These are phyloP conservation scores for Esox lucius DNA, from an alignment of 2,797 vertebrate genomes.

Conservation along the genomic window DNA sequence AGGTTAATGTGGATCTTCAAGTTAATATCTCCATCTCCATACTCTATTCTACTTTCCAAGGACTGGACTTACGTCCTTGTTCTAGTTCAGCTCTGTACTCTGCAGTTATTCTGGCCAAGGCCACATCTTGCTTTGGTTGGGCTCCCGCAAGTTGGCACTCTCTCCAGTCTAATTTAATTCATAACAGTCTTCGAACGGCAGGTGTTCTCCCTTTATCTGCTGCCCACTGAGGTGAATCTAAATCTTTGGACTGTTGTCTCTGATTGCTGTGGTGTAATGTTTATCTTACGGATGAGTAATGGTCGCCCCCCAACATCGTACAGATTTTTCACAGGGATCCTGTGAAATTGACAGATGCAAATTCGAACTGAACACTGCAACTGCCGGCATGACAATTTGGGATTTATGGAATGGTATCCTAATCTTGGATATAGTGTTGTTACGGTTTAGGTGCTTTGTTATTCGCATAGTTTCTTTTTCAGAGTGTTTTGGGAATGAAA, in stretches of 20 bases:
- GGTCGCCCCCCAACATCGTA: constrained; percentile 33
- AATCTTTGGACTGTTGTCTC: constrained; percentile 61
- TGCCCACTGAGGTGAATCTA: constrained; percentile 51
- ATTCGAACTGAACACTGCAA: constrained; percentile 36
- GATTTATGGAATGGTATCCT: constrained; percentile 32
- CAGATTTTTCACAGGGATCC: constrained; percentile 30
- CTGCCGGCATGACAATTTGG: constrained; percentile 27
- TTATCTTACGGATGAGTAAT: constrained; percentile 65
- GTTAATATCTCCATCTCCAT: neutral
- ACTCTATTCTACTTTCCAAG: neutral
- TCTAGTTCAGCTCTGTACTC: neutral
- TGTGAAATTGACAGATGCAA: constrained; percentile 22
- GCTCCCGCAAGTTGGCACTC: neutral
- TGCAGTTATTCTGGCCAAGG: constrained; percentile 9
- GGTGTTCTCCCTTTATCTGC: constrained; percentile 57
- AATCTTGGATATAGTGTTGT: constrained; percentile 27
- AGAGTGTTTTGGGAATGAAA: neutral
- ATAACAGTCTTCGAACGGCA: constrained; percentile 39
- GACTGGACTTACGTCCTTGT: neutral
- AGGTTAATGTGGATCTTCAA: neutral
- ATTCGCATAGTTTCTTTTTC: constrained; percentile 22
- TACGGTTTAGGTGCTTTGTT: constrained; percentile 9
- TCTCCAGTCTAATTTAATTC: constrained; percentile 52
- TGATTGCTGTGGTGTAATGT: constrained; percentile 58
- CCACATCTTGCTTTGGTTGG: neutral